These are phyloP conservation scores for Scatophagus argus DNA, from an alignment of 2,113 vertebrate genomes.

Conservation along the genomic window DNA sequence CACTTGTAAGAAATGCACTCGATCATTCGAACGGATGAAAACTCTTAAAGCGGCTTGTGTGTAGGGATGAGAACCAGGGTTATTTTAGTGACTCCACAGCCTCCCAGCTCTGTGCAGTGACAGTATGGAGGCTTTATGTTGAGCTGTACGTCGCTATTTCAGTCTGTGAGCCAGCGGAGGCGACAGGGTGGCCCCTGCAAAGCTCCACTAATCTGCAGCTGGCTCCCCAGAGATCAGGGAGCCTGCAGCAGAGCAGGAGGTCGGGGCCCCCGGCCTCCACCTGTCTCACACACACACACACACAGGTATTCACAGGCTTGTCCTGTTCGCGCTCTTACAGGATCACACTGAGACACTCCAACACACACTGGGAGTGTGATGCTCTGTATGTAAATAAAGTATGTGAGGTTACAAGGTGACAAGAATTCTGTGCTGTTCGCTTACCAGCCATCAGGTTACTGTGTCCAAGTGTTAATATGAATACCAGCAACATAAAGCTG, in stretches of 20 bases:
- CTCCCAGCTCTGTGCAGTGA: background rate
- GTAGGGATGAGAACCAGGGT: background rate
- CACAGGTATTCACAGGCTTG: conserved; percentile 3
- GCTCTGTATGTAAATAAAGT: too few relatives aligned
- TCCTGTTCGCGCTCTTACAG: background rate
- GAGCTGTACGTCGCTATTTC: conserved; percentile 40
- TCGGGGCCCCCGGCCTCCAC: conserved; percentile 10
- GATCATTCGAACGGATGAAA: background rate
- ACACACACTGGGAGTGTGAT: conserved; percentile 1
- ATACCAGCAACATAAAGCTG: too few relatives aligned
- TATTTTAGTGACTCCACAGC: conserved; percentile 9
- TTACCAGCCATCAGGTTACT: too few relatives aligned
- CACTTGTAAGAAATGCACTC: too few relatives aligned
- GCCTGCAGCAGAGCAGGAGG: background rate
- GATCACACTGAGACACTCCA: conserved; percentile 7
- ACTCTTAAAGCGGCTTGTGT: background rate
- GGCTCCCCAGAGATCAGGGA: conserved; percentile 31
- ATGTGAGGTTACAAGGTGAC: too few relatives aligned
- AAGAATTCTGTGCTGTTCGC: too few relatives aligned
- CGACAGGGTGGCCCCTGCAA: conserved; percentile 41
- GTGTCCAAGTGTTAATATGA: too few relatives aligned
- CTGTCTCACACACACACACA: conserved; percentile 29
- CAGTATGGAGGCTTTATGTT: conserved; percentile 34
- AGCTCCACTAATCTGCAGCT: conserved; percentile 60
- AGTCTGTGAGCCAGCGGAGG: conserved; percentile 16